Base-by-base conservation (phyloP, 2,113 vertebrate species). In the Bambusicola thoracicus region DNA sequence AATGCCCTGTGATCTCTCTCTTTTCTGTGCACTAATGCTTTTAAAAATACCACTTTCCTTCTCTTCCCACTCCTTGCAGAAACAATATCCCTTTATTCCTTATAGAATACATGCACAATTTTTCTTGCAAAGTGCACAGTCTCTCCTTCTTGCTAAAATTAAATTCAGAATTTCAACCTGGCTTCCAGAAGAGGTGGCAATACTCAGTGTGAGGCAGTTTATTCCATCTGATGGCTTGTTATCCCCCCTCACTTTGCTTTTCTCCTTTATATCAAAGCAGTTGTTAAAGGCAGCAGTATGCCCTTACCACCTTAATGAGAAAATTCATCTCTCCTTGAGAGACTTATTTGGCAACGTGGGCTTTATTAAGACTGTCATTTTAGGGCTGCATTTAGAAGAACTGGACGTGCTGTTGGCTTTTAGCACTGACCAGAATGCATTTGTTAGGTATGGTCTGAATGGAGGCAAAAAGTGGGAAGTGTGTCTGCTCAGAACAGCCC, bases 281-380 rank as follows among this genome's bases (percentile, higher is more conserved):
- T 59, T 89, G 68, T 94, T 93, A 90, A 85, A 93, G 91, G 75
- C 77, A 56, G 78, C 62, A 66, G 41, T 43, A 29, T 30, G 44
- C n/a, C 27, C 59, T 55, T 46, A 15, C 49, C 34, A 46, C 21
- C 49, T 65, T 73, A 65, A 46, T 44, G 59, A 74, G 63, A 87
- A 78, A 91, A 77, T n/a, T 62, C 21, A 9, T 84, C 6, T 86
- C 25, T 58, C 11, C 36, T 40, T 63, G 61, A 19, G 6, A 58
- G 22, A 25, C 5, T 17, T 87, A 4, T 87, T 66, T 49, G 81
- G 51, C 20, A 68, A 70, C 46, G 56, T 48, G 51, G 46, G 11
- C 43, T 46, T 84, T 89, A 34, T 38, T 17, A 22, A 55, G 13
- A 10, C 22, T 53, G 34, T 66, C 19, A 17, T 59, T 91, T 66